These are phyloP conservation scores for Ferdinandea cuprea DNA, from an alignment of 2,888 invertebrate genomes.

Conservation along the genomic window DNA sequence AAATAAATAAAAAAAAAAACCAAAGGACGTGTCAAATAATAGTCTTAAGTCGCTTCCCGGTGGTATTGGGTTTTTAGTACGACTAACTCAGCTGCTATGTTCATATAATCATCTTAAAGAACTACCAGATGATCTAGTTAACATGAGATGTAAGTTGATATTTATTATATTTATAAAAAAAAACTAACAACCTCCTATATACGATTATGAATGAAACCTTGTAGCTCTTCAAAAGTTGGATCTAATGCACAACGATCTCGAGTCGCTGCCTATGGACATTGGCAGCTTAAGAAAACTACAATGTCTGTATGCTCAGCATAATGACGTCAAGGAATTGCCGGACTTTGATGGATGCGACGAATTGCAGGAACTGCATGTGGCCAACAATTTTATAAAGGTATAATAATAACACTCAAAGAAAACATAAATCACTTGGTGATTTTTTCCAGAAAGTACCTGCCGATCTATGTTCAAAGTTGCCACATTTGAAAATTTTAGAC, in stretches of 20 bases:
- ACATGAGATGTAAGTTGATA: constrained; percentile 88
- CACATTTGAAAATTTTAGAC: constrained; percentile 89
- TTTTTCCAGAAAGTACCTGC: constrained; percentile 86
- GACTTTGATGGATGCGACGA: constrained; percentile 89
- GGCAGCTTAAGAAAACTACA: constrained; percentile 90
- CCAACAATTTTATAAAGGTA: constrained; percentile 92
- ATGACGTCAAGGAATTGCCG: constrained; percentile 90
- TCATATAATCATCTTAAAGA: constrained; percentile 90
- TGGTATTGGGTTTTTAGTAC: constrained; percentile 92
- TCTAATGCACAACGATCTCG: constrained; percentile 88
- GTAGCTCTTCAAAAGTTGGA: constrained; percentile 87
- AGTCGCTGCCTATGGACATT: constrained; percentile 86
- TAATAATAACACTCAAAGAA: background rate
- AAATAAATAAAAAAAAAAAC: constrained; percentile 61
- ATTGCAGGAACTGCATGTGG: constrained; percentile 91
- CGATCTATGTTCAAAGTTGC: constrained; percentile 89
- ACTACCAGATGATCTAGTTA: constrained; percentile 91
- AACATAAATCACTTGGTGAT: constrained; percentile 23
- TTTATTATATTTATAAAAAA: constrained; percentile 2
- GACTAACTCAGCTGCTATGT: constrained; percentile 88
- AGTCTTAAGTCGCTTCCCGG: constrained; percentile 88
- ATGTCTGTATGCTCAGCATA: constrained; percentile 91
- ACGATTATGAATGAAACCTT: constrained; percentile 13
- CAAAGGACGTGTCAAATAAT: constrained; percentile 91
- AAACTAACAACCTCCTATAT: background rate